Base-by-base conservation (phyloP, 2,113 vertebrate species). In the Phylloscopus trochilus region DNA sequence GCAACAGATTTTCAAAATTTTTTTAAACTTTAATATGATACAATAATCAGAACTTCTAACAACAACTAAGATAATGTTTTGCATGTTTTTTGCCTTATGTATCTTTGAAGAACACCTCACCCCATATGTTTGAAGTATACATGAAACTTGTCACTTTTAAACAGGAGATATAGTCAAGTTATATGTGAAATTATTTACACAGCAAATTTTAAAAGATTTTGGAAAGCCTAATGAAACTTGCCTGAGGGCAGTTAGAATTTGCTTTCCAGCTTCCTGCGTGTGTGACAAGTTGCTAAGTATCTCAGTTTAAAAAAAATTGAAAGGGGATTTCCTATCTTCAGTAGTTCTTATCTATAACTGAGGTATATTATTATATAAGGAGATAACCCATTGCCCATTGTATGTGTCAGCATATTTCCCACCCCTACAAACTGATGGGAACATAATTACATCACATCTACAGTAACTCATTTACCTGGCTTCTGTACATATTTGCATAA, bases 131-230 rank as follows among this genome's bases (percentile, higher is more conserved):
- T 86, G 77, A 96, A 80, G 58, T 67, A 39, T n/a, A 62, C 17
- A 18, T 72, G 63, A 92, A 86, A 56, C 1, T 1, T 68, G 43
- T 87, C 4, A 5, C 43, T 92, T 93, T 83, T 94, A 52, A 90
- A 59, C n/a, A 44, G 52, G 41, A 81, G 79, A 64, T 81, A 68
- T 20, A 92, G 75, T 77, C 62, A 77, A 83, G 66, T 84, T 72
- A 51, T 62, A 87, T 35, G 70, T 74, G 82, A 95, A 86, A 91
- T 89, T 96, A 94, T 96, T 96, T 96, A 82, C 80, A 84, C 47
- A 72, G 81, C 30, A 92, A 87, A 56, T 92, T 96, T 83, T 67
- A 92, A 93, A 93, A 87, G 60, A 74, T 86, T 95, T 93, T 26
- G 3, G 47, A 92, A 93, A 69, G 55, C 62, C 81, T 97, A 93